Evolutionary conservation across 2,797 vertebrate species (phyloP), one percentile per base, ranked within the genome.

Genomic region (Pelobates cultripes): DNA sequence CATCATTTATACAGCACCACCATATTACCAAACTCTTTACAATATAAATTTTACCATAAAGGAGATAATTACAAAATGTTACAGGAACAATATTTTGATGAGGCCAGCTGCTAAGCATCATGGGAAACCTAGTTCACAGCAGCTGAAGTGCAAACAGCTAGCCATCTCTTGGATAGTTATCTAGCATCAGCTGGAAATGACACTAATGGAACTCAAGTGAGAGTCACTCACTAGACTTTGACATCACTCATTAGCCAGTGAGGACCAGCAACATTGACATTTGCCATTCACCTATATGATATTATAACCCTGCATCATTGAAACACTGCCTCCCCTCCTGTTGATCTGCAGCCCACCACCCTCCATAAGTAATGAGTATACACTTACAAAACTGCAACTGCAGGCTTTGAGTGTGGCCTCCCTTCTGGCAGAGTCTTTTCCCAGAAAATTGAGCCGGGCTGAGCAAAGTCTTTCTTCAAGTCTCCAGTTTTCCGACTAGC

Each of bases 361-460:
- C 44, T 2, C 5, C 10, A 40, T 42, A 68, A 14, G 13, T 57
- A 13, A 43, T 81, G 53, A 81, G 44, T 66, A 70, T 78, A 51
- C 45, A 79, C 82, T 84, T 42, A 84, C 82, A 67, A n/a, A 60
- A 47, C 42, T 47, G 80, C 40, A 44, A 47, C 12, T 78, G 43
- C 77, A 71, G 73, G 71, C 60, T 69, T 42, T 43, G 41, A 47
- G 43, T 41, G 28, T n/a, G 75, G 13, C 53, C 53, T 28, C 28
- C 28, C 63, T 53, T 43, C 28, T 73, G 12, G 53, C 47, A 66
- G 69, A 43, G 79, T 7, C 51, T 69, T 12, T 60, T 45, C 5
- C 47, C 10, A 28, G 28, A 28, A 51, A 51, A 51, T 51, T 5
- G 47, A 51, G 47, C 5, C 4, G 13, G 55, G 47, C 64, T 63